A percentile compares a stretch with the other conserved stretches of the same genome.
Conservation (phyloP, 2,797 vertebrate genomes). For the Gila robusta region DNA sequence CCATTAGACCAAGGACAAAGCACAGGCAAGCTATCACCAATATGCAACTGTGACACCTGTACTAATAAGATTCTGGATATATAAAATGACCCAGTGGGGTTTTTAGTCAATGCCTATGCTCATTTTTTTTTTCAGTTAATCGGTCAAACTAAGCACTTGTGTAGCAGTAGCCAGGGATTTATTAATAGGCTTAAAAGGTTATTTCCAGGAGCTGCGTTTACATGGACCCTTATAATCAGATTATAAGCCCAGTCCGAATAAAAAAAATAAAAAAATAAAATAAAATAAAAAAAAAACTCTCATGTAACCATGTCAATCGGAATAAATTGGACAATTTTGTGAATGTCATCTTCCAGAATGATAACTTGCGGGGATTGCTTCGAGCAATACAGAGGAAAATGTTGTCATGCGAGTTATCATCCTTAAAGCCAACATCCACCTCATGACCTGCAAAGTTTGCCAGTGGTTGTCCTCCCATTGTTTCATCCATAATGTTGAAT, state of each 20-base stretch:
- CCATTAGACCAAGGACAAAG: slow-evolving; percentile 12
- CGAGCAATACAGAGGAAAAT: not conserved
- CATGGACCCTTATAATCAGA: slow-evolving; percentile 5
- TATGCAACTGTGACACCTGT: slow-evolving; percentile 5
- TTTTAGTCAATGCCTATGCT: slow-evolving; percentile 12
- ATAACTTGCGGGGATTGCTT: not conserved
- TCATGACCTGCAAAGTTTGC: not conserved
- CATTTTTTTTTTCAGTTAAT: slow-evolving; percentile 2
- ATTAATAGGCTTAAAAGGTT: slow-evolving; percentile 20
- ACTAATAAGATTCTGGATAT: slow-evolving; percentile 29
- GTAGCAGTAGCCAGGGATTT: slow-evolving; percentile 7
- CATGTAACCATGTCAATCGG: not conserved
- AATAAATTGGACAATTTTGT: not conserved
- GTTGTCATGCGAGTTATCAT: not conserved
- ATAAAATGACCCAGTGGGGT: slow-evolving; percentile 15
- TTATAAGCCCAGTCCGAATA: not conserved
- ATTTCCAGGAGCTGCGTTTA: slow-evolving; percentile 13
- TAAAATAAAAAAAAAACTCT: not conserved
- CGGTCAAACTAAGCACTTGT: not conserved
- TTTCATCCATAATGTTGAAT: not conserved
- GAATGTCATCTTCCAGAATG: not conserved
- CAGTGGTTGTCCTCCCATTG: not conserved
- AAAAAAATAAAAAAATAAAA: not conserved
- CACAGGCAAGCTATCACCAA: slow-evolving; percentile 7
- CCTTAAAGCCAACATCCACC: not conserved